Base-by-base conservation (phyloP, 2,113 vertebrate genomes). In the Tautogolabrus adspersus region DNA sequence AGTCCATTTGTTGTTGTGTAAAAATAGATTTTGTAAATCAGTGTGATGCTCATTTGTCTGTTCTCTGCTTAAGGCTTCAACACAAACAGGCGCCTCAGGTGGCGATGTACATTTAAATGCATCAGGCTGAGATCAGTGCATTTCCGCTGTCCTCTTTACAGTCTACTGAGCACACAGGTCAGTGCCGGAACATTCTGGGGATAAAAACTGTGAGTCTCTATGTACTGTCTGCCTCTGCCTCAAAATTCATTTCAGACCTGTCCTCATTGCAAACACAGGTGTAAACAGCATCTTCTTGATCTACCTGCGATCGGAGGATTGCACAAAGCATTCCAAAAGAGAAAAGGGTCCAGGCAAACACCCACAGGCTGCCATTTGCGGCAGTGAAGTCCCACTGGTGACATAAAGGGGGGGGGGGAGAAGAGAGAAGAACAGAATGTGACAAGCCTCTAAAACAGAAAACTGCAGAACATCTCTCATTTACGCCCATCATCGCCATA, bases 331-430 rank as follows among this genome's bases (percentile, higher is more conserved):
- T 60, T 11, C 89, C 95, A 47, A 93, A 96, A 13, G 94, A 78
- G 0, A 96, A 0, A 6, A 96, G 67, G 4, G 94, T 87, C 79
- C 88, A 81, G 72, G 62, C 1, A 2, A 91, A 55, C 73, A 89
- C 89, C 78, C 94, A 94, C 51, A 95, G 65, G 19, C 63, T 52
- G 22, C 94, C 95, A 22, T 62, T 92, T n/a, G 59, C 26, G 37
- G 72, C 8, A 13, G 94, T 96, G 80, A 96, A 96, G 90, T 96
- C 95, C 92, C 91, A 94, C 96, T 96, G 79, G 49, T 56, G 81
- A 1, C 49, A 22, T 49, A 63, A n/a, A 72, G 23, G 38, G 22
- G 15, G n/a, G 1, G 7, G n/a, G 3, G n/a, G 11, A 10, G 3
- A 30, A 42, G 38, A 66, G 46, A 56, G 59, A 21, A 13, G 72